phyloP scores from a whole-genome alignment of 2,113 vertebrate genomes.

The Pluvialis apricaria region DNA sequence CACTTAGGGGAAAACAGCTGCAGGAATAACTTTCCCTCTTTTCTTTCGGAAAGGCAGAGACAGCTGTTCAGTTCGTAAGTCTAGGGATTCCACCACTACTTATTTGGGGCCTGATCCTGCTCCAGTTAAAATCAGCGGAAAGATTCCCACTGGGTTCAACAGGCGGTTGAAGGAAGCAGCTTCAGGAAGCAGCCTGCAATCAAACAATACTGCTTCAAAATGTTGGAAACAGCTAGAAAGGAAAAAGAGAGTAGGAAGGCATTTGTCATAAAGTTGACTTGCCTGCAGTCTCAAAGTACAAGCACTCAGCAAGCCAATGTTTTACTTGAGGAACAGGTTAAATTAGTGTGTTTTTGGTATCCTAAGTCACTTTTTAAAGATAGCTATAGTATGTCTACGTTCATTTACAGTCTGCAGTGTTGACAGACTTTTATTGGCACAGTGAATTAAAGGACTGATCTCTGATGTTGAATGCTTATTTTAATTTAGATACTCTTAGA shows the following conservation, averaged over 20 bases:
- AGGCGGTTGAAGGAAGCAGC: background rate
- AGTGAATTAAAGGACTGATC: background rate
- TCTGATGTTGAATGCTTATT: background rate
- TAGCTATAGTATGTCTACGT: background rate
- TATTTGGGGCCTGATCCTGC: background rate
- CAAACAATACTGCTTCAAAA: slow-evolving; percentile 16
- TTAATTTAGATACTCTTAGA: background rate
- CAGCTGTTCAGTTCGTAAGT: background rate
- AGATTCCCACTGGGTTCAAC: background rate
- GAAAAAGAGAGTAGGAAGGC: slow-evolving; percentile 1
- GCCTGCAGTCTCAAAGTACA: background rate
- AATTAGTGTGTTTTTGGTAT: background rate
- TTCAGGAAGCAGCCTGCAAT: slow-evolving; percentile 26
- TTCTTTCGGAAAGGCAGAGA: background rate
- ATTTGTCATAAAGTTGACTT: slow-evolving; percentile 13
- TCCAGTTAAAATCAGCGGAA: background rate
- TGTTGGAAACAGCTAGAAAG: background rate
- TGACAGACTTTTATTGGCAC: background rate
- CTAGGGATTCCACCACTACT: slow-evolving; percentile 19
- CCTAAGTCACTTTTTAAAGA: background rate
- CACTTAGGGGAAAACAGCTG: slow-evolving; percentile 43
- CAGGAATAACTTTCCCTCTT: background rate
- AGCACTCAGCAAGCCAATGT: background rate
- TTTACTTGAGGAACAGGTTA: background rate
- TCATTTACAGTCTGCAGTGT: background rate